phyloP scores from a whole-genome alignment of 2,888 invertebrate species.

The Zaprionus lineosus region DNA sequence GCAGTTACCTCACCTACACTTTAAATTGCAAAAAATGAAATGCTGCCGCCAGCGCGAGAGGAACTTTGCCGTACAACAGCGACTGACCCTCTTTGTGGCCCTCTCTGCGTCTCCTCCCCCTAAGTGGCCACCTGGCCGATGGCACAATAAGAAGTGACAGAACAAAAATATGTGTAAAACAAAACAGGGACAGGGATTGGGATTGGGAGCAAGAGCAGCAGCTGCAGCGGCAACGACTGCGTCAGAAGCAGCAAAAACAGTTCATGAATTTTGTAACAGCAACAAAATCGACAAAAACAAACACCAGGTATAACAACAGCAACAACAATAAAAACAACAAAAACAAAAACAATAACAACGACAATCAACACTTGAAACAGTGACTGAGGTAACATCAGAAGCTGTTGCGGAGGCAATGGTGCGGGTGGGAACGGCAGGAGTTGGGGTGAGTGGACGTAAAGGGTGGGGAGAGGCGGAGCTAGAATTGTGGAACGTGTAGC shows the following conservation, averaged over 20 bases:
- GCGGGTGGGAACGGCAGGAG: not conserved
- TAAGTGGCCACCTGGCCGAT: conserved; percentile 17
- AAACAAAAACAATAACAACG: conserved; percentile 29
- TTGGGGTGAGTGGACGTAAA: not conserved
- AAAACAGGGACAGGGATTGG: conserved; percentile 63
- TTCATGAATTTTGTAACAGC: conserved; percentile 73
- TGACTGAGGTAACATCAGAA: not conserved
- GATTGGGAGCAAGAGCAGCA: no score
- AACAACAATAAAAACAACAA: conserved; percentile 18
- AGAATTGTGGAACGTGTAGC: no score
- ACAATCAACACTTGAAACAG: conserved; percentile 49
- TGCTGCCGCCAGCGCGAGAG: conserved; percentile 59
- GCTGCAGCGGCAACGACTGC: not conserved
- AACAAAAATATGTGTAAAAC: conserved; percentile 73
- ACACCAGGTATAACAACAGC: conserved; percentile 49
- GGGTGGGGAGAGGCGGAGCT: no score
- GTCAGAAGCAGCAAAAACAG: conserved; percentile 57
- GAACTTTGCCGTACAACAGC: conserved; percentile 42
- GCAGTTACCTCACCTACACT: conserved; percentile 69
- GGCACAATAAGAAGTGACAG: conserved; percentile 74
- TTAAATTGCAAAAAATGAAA: conserved; percentile 70
- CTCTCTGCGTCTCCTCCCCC: not conserved
- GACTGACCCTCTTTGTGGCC: not conserved
- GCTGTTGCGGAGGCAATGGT: not conserved
- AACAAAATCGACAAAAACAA: conserved; percentile 71